phyloP scores from a whole-genome alignment of 2,797 vertebrate species.

The Ispidina picta region DNA sequence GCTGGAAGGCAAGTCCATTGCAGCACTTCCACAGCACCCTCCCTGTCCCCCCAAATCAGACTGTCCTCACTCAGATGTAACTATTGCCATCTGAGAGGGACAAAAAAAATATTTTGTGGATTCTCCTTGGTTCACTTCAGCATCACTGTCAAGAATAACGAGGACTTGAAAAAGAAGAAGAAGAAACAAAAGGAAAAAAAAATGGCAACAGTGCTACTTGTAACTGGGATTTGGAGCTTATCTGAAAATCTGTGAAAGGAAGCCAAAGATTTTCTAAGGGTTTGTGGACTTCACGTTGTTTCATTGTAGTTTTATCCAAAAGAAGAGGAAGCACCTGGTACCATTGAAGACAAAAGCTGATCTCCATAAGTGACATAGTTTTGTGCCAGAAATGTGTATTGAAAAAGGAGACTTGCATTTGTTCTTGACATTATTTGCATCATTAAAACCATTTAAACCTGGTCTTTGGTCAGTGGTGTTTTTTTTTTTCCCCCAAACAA shows the following conservation, averaged over 20 bases:
- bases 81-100: background rate
- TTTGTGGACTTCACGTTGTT: background rate
- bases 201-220: background rate
- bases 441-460: background rate
- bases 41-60: background rate
- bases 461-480: background rate
- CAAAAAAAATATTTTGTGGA: background rate
- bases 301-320: slow-evolving; percentile 10
- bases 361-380: background rate
- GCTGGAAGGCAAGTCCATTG: fast-evolving
- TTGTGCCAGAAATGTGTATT: background rate
- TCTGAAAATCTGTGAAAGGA: background rate
- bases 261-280: background rate
- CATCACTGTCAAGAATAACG: background rate
- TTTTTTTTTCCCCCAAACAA: background rate
- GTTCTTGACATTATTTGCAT: background rate
- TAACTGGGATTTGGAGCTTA: background rate
- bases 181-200: no score
- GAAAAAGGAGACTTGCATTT: background rate
- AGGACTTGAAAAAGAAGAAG: background rate
- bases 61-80: background rate
- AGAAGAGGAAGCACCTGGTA: slow-evolving; percentile 55
- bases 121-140: background rate
- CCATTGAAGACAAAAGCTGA: background rate
- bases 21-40: background rate